Percentiles rank a stretch among this genome's conserved stretches.
Evolutionary conservation across 2,113 vertebrate species (phyloP).

Genomic region (Tragulus kanchil): DNA sequence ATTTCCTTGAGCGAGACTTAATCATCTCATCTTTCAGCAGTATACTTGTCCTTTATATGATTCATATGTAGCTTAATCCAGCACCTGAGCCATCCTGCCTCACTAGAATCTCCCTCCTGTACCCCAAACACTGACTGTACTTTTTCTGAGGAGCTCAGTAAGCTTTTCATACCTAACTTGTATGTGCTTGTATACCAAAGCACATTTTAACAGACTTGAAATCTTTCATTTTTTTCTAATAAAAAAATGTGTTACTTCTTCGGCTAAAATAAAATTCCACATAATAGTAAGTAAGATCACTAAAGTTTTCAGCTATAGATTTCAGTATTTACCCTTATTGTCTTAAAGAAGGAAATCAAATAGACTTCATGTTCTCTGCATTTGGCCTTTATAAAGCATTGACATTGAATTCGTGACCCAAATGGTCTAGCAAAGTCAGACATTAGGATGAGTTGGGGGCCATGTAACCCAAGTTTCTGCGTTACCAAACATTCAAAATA

Average conservation of each 20-base stretch:
- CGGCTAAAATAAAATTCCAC: constrained; percentile 12
- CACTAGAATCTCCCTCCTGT: not conserved
- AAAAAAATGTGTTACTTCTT: not conserved
- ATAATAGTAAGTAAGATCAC: not conserved
- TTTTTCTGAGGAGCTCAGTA: not conserved
- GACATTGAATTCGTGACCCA: constrained; percentile 37
- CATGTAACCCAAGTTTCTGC: not conserved
- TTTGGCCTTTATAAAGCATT: not conserved
- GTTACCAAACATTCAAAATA: constrained; percentile 4
- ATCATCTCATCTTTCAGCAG: not conserved
- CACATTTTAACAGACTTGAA: not conserved
- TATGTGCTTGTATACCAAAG: not conserved
- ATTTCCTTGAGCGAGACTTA: not conserved
- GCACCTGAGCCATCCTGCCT: not conserved
- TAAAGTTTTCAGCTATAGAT: not conserved
- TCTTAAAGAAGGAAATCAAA: constrained; percentile 49
- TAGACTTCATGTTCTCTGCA: constrained; percentile 40
- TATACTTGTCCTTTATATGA: not conserved
- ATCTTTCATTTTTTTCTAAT: constrained; percentile 41
- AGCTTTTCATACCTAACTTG: not conserved
- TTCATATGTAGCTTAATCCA: too few relatives aligned
- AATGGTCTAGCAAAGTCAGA: not conserved
- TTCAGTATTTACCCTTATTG: not conserved
- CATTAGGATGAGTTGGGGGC: not conserved
- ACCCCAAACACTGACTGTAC: not conserved